Evolutionary conservation across 2,113 vertebrate genomes (phyloP), one percentile per base, ranked within the genome.

Genomic region (Nothocercus julius): DNA sequence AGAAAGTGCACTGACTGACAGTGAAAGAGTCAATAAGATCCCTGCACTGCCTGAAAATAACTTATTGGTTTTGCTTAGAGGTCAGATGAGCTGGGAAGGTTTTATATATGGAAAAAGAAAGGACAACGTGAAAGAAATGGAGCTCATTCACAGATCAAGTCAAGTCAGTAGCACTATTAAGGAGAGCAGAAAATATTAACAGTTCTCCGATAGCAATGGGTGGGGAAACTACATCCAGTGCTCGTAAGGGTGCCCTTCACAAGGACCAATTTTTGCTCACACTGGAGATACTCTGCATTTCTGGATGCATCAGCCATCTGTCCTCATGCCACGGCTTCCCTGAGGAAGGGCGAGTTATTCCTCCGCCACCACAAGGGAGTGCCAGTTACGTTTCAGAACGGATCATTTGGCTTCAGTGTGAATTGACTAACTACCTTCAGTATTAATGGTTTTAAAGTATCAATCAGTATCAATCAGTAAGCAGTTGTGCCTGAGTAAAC

Each of bases 251-350:
- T 12, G 22, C 64, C 76, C 49, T 78, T 88, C 36, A 75, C 28
- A 59, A 40, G 64, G 51, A 28, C 40, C 8, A 11, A 5, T 59
- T 90, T 91, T 76, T 49, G 47, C 32, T 83, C 47, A 30, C 5
- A 9, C 19, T 54, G 45, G 66, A 82, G n/a, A 44, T 12, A 30
- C 9, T 75, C 40, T 32, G 64, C 11, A 4, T 72, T 87, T 82
- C 58, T 67, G 53, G 67, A 5, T 14, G 62, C 11, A 7, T 9
- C 40, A 93, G 20, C 77, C 0, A 0, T 38, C 49, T 77, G 51
- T 17, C 11, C 17, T 53, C 0, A 0, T 47, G 44, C 67, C 70
- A 13, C 38, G 27, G 1, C 54, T 32, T 40, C 45, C 28, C 69
- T 27, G 25, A 34, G 54, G 45, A 0, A 51, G n/a, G 44, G 28